Base-by-base conservation (phyloP, 2,888 invertebrate species). In the Gastrophysa polygoni region DNA sequence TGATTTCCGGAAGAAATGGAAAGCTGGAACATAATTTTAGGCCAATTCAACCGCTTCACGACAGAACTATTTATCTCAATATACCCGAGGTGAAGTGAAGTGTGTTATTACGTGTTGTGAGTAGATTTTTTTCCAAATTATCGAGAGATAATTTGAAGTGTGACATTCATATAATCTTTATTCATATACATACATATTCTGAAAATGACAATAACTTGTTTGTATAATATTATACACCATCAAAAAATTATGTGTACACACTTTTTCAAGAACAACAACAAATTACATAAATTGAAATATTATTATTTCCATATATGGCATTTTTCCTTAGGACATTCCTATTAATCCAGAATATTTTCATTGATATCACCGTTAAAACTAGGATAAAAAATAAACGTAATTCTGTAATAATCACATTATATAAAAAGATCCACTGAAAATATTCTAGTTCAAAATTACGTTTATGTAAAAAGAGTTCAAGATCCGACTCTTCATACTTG, bases 21-120 rank as follows among this genome's bases (percentile, higher is more conserved):
- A 84, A 85, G 68, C 83, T 95, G 65, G 88, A 87, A 0, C 91
- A 92, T 76, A 95, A 95, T 80, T 92, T 90, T 78, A 86, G 95
- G 11, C 93, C 94, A 0, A 88, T 91, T 29, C 92, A 94, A 75
- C 91, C 92, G 0, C 82, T 92, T 0, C 89, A 91, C 28, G 89
- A 90, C 72, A 84, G 94, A 68, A 81, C 71, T 2, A 76, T 80
- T 48, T 71, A 76, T 63, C 71, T 75, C 68, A 74, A 70, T 57
- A 24, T 59, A 16, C 58, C 48, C 14, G 46, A 70, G 62, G 68
- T n/a, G n/a, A n/a, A n/a, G n/a, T n/a, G n/a, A n/a, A n/a, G n/a
- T n/a, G n/a, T n/a, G n/a, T n/a, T n/a, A n/a, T n/a, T n/a, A n/a
- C n/a, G n/a, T n/a, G n/a, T n/a, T n/a, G n/a, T n/a, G n/a, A n/a